Evolutionary conservation across 2,113 vertebrate genomes (phyloP), one percentile per base, ranked within the genome.

Genomic region (Collichthys lucidus): DNA sequence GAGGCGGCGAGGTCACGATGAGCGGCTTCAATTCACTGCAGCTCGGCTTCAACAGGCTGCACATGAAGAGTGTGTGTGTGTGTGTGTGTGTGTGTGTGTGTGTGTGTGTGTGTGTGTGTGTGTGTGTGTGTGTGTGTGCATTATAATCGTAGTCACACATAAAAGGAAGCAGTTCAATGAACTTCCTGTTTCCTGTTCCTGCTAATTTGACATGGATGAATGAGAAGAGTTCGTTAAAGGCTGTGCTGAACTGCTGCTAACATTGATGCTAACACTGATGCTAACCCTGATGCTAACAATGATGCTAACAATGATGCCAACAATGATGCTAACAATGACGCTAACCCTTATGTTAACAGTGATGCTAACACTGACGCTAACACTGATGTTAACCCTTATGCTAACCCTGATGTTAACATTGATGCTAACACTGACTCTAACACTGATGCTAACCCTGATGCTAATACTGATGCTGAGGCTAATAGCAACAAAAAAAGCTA

Each of bases 91-190:
- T 31, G 20, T 55, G 56, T 16, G 76, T 42, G 70, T n/a, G 26
- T 24, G 42, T 49, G 69, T 62, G 47, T 46, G 66, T 29, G 42
- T 62, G 47, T 46, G 66, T 29, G 42, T 59, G 26, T 55, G 16
- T 22, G 19, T 53, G 11, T 24, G 9, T 7, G 17, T 35, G 35
- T 8, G 35, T 35, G 72, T 42, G 57, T 52, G 26, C 35, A 22
- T 81, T 81, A 72, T 83, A 35, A 46, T 66, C 20, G 16, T 44
- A 77, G 74, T 77, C 83, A 79, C 81, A 72, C 74, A 55, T 72
- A 80, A 76, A 19, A 79, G 46, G 52, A 65, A 66, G 79, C 31
- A 5, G 59, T 64, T 82, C 52, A 82, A 55, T 76, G 66, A 12
- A 78, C 77, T 74, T 84, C 77, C 77, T 79, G 62, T 76, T 75